Conservation (phyloP, 2,113 vertebrate species). For the Labeo rohita region DNA sequence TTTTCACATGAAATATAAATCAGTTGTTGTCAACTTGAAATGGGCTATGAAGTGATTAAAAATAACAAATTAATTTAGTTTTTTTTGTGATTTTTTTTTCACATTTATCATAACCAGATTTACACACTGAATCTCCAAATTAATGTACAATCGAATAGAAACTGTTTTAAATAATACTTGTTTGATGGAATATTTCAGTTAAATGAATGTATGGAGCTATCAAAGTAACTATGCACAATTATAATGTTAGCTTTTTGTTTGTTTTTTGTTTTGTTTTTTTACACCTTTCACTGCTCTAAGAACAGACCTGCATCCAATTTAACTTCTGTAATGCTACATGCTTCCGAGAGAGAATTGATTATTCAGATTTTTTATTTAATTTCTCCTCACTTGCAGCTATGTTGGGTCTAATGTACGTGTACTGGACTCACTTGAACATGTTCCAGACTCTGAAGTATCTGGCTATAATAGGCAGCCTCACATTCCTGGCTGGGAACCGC, state of each 20-base stretch:
- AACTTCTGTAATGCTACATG: neutral
- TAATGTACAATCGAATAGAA: neutral
- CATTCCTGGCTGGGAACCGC: slow-evolving; percentile 96
- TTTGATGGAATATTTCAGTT: neutral
- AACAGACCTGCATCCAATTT: too few relatives aligned
- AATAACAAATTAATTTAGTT: neutral
- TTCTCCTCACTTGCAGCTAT: slow-evolving; percentile 78
- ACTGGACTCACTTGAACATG: slow-evolving; percentile 99
- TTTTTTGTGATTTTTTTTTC: neutral
- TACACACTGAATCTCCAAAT: neutral
- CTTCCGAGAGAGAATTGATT: neutral
- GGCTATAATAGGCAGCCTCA: slow-evolving; percentile 90
- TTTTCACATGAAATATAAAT: neutral
- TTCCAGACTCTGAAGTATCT: slow-evolving; percentile 99
- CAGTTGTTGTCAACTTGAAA: neutral
- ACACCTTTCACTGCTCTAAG: neutral
- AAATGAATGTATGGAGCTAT: neutral
- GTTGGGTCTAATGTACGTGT: slow-evolving; percentile 97
- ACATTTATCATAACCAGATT: neutral
- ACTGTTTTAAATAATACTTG: neutral
- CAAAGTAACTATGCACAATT: neutral
- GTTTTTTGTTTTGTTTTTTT: neutral
- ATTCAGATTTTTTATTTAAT: too few relatives aligned
- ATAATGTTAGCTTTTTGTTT: neutral
- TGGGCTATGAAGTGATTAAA: neutral